Evolutionary conservation across 2,797 vertebrate species (phyloP), one percentile per base, ranked within the genome.

Genomic region (Gymnothorax javanicus): DNA sequence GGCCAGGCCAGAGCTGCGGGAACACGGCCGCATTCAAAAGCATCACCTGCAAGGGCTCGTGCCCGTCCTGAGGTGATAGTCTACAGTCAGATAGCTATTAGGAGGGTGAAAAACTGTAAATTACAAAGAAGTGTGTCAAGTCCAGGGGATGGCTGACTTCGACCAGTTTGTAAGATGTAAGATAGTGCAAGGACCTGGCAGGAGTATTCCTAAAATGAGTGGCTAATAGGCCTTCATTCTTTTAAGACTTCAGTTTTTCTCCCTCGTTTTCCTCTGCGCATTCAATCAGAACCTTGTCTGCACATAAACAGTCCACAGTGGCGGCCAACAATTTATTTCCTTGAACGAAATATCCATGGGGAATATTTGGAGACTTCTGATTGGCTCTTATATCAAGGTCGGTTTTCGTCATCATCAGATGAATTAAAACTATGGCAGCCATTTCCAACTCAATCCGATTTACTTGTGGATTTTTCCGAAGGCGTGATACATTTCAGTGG

Each of bases 231-330:
- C 33, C 33, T 43, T 43, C 33, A 43, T 90, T 89, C 7, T 92
- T 90, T 87, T 90, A 91, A 91, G 92, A 88, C 94, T 92, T 90
- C 92, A 90, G 89, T 91, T 90, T 91, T 93, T 57, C 58, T 90
- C 91, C 92, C 62, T n/a, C 54, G 54, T n/a, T 54, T 4, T 15
- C 43, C 62, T 50, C n/a, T 91, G 91, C 86, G 89, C 91, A 94
- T 94, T 94, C 94, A 95, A 95, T 96, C 95, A 94, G 92, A 94
- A 92, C 91, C 90, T 92, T 93, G 94, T 94, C 94, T 90, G 87
- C 33, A 43, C 33, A 43, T 43, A 43, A 43, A 1, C 33, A 43
- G 33, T 43, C 33, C 33, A 43, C 33, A 43, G 33, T 43, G 33
- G 33, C 33, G 33, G 33, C 33, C 33, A 43, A 43, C 33, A 43